Conservation (phyloP, 2,797 vertebrate species). For the Heterohyrax brucei region DNA sequence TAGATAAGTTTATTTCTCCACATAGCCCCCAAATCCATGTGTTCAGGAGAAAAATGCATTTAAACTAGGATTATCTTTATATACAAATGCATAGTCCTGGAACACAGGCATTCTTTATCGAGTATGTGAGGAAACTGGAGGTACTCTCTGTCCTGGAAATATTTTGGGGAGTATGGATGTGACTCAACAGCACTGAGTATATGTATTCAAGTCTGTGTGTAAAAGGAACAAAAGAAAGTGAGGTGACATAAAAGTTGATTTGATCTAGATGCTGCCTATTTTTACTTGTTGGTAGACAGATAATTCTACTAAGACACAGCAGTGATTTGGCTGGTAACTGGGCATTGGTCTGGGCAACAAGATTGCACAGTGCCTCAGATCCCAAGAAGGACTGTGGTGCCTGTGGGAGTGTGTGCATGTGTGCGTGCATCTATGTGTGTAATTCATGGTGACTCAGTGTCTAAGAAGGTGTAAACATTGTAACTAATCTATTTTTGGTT, state of each 20-base stretch:
- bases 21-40: constrained; percentile 21
- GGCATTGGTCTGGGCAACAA: constrained; percentile 38
- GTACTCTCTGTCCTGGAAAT: not conserved
- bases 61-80: constrained; percentile 57
- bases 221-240: constrained; percentile 65
- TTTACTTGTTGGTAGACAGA: constrained; percentile 62
- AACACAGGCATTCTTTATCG: constrained; percentile 14
- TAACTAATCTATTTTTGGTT: constrained; percentile 73
- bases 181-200: not conserved
- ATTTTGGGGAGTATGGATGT: not conserved
- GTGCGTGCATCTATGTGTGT: not conserved
- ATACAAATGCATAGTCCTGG: not conserved
- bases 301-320: constrained; percentile 45
- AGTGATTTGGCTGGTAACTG: constrained; percentile 26
- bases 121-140: constrained; percentile 36
- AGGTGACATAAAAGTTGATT: constrained; percentile 58
- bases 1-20: constrained; percentile 59
- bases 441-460: constrained; percentile 80
- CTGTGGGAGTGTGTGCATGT: not conserved
- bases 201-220: constrained; percentile 20
- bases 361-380: constrained; percentile 73
- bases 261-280: constrained; percentile 71
- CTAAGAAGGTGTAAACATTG: constrained; percentile 76
- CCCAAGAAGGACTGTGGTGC: constrained; percentile 54
- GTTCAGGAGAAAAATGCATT: constrained; percentile 33